phyloP scores from a whole-genome alignment of 1,140 invertebrate genomes.

The Hypsibius dujardini region DNA sequence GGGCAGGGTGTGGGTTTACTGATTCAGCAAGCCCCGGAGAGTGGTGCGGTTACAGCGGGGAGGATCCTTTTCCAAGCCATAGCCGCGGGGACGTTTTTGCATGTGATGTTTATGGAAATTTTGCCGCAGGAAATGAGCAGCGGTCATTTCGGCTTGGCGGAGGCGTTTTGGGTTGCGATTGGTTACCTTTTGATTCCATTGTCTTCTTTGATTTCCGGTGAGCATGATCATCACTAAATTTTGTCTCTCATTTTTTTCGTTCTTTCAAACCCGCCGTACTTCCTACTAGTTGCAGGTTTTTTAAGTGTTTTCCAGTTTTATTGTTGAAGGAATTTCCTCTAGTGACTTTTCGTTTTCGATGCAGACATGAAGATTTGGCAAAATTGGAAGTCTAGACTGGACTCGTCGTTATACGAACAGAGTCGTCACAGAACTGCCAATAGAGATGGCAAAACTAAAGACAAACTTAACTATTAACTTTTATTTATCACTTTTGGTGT shows the following conservation, averaged over 20 bases:
- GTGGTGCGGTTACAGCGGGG: constrained; percentile 21
- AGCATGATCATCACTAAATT: not conserved
- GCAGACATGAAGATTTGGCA: not conserved
- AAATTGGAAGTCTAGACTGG: not conserved
- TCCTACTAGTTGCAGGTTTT: not conserved
- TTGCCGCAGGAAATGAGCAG: constrained; percentile 28
- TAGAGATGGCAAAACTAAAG: too few relatives aligned
- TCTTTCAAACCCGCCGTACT: not conserved
- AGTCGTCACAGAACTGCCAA: too few relatives aligned
- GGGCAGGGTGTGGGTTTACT: constrained; percentile 32
- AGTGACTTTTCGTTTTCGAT: not conserved
- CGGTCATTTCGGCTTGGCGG: not conserved
- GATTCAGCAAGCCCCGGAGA: constrained; percentile 27
- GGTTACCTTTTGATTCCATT: constrained; percentile 8
- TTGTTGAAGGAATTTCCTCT: not conserved
- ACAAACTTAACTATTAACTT: too few relatives aligned
- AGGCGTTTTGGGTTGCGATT: constrained; percentile 2
- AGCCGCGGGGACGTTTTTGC: constrained; percentile 34
- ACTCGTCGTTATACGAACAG: too few relatives aligned
- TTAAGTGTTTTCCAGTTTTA: not conserved
- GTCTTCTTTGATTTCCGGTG: not conserved
- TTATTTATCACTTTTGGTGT: too few relatives aligned
- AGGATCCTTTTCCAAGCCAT: constrained; percentile 30
- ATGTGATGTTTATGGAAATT: constrained; percentile 34
- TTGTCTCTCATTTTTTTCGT: not conserved